Evolutionary conservation across 2,797 vertebrate species (phyloP).

Genomic region (Takifugu rubripes): DNA sequence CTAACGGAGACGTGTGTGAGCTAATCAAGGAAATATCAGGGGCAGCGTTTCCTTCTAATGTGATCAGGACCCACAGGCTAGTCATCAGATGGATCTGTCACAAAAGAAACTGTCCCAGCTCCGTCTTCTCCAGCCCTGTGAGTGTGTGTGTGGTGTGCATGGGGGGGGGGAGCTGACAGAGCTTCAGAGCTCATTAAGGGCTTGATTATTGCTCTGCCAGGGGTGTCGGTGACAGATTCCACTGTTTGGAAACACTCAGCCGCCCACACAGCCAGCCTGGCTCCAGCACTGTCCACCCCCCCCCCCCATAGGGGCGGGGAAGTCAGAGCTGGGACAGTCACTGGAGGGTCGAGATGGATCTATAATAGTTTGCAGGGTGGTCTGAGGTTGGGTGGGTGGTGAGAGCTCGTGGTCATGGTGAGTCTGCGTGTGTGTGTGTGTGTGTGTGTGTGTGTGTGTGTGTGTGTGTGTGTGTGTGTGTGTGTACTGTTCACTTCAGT

Average conservation of each 20-base stretch:
- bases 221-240: constrained; percentile 72
- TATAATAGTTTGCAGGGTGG: neutral
- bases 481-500: neutral
- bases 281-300: constrained; percentile 44
- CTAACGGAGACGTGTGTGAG: constrained; percentile 40
- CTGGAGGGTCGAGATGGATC: constrained; percentile 53
- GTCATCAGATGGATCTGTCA: too few relatives aligned
- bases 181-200: constrained; percentile 70
- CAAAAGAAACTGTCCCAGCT: neutral
- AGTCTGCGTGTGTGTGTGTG: too few relatives aligned
- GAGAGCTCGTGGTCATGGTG: neutral
- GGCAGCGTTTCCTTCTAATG: constrained; percentile 35
- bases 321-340: constrained; percentile 49
- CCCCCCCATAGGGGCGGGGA: constrained; percentile 21
- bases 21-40: constrained; percentile 64
- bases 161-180: constrained; percentile 40
- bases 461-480: constrained; percentile 2
- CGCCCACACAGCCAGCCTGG: constrained; percentile 69
- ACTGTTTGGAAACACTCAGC: constrained; percentile 74
- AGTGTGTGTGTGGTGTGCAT: constrained; percentile 14
- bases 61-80: constrained; percentile 25
- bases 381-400: constrained; percentile 15
- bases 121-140: neutral
- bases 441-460: constrained; percentile 5
- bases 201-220: constrained; percentile 64